Percentiles rank a stretch among this genome's conserved stretches.
Conservation (phyloP, 2,797 vertebrate species). For the Zalophus californianus region DNA sequence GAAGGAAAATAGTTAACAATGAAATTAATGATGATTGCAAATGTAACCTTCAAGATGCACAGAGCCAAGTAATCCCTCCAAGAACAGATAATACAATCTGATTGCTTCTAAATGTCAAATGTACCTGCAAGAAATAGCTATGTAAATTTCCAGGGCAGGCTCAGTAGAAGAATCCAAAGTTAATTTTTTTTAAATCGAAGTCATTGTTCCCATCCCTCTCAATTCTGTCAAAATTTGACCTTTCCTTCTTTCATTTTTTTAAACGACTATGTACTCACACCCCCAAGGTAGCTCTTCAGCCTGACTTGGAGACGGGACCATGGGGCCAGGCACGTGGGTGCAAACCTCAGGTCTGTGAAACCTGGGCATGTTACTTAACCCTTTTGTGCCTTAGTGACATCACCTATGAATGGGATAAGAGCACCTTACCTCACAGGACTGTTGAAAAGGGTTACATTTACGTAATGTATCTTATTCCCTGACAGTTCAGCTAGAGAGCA, state of each 20-base stretch:
- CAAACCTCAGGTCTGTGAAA: not conserved
- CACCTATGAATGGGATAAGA: not conserved
- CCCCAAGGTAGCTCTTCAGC: not conserved
- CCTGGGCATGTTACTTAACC: not conserved
- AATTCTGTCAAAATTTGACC: conserved; percentile 13
- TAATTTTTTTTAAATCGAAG: conserved; percentile 64
- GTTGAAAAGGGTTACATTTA: not conserved
- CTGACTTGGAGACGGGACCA: not conserved
- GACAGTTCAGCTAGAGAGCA: not conserved
- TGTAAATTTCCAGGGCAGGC: not conserved
- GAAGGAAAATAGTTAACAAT: conserved; percentile 68
- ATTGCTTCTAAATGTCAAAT: conserved; percentile 71
- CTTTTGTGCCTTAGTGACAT: not conserved
- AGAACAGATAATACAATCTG: conserved; percentile 63
- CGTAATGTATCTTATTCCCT: not conserved
- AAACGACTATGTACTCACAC: not conserved
- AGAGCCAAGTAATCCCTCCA: conserved; percentile 63
- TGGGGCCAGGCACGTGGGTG: not conserved
- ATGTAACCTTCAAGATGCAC: conserved; percentile 67
- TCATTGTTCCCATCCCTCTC: not conserved
- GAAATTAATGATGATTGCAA: conserved; percentile 70
- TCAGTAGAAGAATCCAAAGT: conserved; percentile 42
- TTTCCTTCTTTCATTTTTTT: not conserved
- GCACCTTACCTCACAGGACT: not conserved
- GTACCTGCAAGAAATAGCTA: conserved; percentile 53